Evolutionary conservation across 2,797 vertebrate species (phyloP).

Genomic region (Prionace glauca): DNA sequence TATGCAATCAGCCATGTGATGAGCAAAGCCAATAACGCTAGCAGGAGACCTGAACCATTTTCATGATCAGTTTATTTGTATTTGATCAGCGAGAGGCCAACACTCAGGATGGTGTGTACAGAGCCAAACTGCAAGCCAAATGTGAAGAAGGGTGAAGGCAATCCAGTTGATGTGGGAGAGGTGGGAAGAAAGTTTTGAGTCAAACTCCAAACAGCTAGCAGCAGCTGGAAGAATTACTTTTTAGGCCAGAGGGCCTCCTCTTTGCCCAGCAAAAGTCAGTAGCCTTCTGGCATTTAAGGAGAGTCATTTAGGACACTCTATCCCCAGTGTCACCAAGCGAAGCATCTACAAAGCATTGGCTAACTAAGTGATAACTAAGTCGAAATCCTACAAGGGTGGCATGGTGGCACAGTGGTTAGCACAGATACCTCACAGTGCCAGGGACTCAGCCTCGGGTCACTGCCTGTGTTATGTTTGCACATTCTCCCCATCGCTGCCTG

Average conservation of each 20-base stretch:
- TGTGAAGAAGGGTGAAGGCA: no score
- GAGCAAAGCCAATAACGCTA: background rate
- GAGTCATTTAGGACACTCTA: background rate
- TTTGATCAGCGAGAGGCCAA: background rate
- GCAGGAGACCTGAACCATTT: background rate
- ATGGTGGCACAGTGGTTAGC: no score
- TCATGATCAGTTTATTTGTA: background rate
- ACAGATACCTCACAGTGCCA: no score
- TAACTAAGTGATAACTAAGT: no score
- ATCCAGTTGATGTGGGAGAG: no score
- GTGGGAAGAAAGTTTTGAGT: background rate
- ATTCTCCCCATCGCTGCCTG: no score
- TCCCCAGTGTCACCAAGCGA: background rate
- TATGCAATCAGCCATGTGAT: background rate
- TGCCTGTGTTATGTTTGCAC: no score
- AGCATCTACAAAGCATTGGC: background rate
- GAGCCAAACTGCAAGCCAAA: no score
- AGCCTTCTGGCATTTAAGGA: background rate
- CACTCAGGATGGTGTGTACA: background rate
- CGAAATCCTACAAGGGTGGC: no score
- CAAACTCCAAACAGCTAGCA: background rate
- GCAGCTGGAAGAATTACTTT: background rate
- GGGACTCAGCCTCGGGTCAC: no score
- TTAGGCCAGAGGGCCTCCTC: background rate
- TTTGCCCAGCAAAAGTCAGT: background rate